Evolutionary conservation across 2,113 vertebrate species (phyloP).

Genomic region (Carlito syrichta): DNA sequence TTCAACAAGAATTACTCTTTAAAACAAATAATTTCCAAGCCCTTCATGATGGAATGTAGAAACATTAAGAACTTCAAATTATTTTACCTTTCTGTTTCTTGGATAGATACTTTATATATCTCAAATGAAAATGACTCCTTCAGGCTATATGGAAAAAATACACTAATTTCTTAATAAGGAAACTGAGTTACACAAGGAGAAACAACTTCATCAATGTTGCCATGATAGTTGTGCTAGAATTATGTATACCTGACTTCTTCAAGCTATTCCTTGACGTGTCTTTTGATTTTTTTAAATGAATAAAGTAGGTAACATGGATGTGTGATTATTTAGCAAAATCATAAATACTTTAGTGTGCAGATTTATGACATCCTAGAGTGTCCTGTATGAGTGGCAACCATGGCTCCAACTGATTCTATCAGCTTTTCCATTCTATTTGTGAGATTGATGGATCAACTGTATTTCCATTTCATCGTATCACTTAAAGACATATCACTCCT

Average conservation of each 20-base stretch:
- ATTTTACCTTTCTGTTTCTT: neutral
- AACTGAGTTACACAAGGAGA: neutral
- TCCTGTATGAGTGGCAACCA: too few species aligned
- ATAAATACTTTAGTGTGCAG: too few species aligned
- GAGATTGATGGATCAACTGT: too few species aligned
- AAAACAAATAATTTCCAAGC: neutral
- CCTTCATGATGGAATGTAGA: neutral
- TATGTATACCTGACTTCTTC: neutral
- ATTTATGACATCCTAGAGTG: too few species aligned
- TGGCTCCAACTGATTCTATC: too few species aligned
- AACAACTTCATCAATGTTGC: neutral
- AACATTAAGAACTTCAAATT: neutral
- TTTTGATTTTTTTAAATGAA: too few species aligned
- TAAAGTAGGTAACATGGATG: too few species aligned
- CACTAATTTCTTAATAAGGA: neutral
- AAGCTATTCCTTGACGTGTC: too few species aligned
- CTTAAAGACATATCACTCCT: too few species aligned
- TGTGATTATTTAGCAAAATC: too few species aligned
- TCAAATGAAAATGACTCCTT: neutral
- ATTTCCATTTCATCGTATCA: too few species aligned
- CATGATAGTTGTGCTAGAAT: neutral
- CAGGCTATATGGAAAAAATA: neutral
- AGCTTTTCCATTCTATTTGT: too few species aligned
- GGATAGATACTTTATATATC: neutral
- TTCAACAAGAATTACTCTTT: neutral